phyloP scores from a whole-genome alignment of 2,797 vertebrate species.

The Parauchenoglanis punctatus region DNA sequence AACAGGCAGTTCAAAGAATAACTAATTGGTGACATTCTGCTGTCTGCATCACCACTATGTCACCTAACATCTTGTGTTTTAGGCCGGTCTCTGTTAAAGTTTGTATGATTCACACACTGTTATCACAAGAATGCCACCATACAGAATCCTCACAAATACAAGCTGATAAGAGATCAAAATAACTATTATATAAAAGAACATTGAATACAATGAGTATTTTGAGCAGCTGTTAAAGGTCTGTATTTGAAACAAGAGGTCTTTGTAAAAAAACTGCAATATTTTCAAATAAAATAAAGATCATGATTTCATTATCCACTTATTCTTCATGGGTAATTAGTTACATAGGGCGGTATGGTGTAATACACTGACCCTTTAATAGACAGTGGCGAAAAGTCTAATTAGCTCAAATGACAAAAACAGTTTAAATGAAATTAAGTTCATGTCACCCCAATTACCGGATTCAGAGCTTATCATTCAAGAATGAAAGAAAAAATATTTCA shows the following conservation, averaged over 20 bases:
- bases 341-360: not conserved
- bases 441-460: conserved; percentile 18
- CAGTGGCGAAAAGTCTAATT: conserved; percentile 1
- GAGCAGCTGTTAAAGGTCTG: not conserved
- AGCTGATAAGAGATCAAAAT: not conserved
- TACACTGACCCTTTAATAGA: conserved; percentile 26
- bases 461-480: conserved; percentile 14
- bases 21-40: not conserved
- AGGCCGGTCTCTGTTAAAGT: not conserved
- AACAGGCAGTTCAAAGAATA: not conserved
- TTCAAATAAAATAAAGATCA: conserved; percentile 1
- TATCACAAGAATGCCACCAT: not conserved
- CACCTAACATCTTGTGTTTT: not conserved
- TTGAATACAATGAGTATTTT: not conserved
- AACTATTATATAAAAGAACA: too few species aligned
- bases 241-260: not conserved
- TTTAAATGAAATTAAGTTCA: conserved; percentile 22
- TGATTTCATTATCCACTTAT: conserved; percentile 22
- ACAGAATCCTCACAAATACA: not conserved
- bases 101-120: not conserved
- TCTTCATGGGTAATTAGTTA: conserved; percentile 21
- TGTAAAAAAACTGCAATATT: conserved; percentile 4
- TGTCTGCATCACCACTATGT: not conserved
- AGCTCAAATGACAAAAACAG: not conserved
- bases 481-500: not conserved